Evolutionary conservation across 64 coral and sea anemone genomes (phyloP).

Genomic region (Dendronephthya gigantea): DNA sequence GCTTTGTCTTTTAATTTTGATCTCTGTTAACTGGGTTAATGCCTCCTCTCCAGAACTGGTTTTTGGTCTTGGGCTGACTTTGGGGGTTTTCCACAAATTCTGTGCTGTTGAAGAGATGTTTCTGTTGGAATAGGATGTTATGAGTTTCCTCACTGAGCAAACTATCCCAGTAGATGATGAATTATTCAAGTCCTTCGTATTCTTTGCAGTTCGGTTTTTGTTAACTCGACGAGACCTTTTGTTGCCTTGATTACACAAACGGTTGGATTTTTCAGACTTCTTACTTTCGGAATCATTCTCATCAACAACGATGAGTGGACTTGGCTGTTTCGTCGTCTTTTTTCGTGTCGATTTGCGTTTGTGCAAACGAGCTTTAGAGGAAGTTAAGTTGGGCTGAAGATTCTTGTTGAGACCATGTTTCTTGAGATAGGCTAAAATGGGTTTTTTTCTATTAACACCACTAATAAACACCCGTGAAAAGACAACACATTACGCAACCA

Average conservation of each 20-base stretch:
- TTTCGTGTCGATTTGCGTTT: background rate
- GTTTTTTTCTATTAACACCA: background rate
- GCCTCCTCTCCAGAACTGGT: background rate
- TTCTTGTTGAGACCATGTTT: background rate
- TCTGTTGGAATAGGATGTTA: background rate
- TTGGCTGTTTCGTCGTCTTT: background rate
- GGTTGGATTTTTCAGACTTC: background rate
- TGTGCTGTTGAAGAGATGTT: background rate
- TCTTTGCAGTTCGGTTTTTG: background rate
- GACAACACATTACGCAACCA: no score
- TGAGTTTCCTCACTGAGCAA: background rate
- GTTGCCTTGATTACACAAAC: background rate
- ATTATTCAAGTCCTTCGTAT: background rate
- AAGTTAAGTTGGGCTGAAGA: background rate
- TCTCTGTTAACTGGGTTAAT: background rate
- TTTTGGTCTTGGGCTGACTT: background rate
- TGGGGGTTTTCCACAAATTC: background rate
- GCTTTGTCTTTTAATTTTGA: background rate
- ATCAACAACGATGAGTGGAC: background rate
- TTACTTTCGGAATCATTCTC: background rate
- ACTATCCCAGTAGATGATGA: background rate
- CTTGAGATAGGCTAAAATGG: background rate
- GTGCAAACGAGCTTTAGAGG: background rate
- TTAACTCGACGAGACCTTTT: no score
- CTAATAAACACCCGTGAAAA: background rate